Evolutionary conservation across 2,113 vertebrate genomes (phyloP).

Genomic region (Apaloderma vittatum): DNA sequence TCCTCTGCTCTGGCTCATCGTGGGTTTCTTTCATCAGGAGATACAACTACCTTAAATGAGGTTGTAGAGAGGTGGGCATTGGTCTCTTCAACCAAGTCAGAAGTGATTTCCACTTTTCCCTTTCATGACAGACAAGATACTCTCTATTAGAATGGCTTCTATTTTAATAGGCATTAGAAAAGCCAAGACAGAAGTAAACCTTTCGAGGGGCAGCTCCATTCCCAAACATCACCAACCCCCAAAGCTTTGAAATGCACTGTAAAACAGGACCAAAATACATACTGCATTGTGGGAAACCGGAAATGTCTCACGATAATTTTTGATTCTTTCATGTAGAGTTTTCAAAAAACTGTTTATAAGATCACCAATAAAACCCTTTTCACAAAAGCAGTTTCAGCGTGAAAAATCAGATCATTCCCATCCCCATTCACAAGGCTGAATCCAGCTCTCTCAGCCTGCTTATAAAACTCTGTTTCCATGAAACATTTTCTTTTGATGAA

Average conservation of each 20-base stretch:
- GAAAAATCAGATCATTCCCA: not conserved
- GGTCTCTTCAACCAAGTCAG: not conserved
- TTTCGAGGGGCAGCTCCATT: not conserved
- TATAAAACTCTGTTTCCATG: not conserved
- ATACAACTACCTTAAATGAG: not conserved
- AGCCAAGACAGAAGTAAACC: not conserved
- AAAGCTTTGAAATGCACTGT: not conserved
- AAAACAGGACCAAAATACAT: not conserved
- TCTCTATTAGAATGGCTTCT: not conserved
- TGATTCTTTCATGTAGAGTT: not conserved
- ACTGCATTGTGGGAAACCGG: not conserved
- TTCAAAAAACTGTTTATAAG: not conserved
- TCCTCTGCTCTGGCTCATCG: constrained; percentile 38
- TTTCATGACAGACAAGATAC: not conserved
- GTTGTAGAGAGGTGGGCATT: no score
- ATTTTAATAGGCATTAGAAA: not conserved
- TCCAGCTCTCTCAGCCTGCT: not conserved
- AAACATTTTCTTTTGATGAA: constrained; percentile 9
- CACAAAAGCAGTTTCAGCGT: not conserved
- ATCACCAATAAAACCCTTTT: not conserved
- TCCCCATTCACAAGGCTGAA: not conserved
- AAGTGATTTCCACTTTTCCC: not conserved
- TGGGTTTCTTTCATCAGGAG: constrained; percentile 63
- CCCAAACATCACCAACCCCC: not conserved
- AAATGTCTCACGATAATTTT: not conserved